Conservation (phyloP, 2,888 invertebrate genomes). For the Agonopterix alstromeriana region DNA sequence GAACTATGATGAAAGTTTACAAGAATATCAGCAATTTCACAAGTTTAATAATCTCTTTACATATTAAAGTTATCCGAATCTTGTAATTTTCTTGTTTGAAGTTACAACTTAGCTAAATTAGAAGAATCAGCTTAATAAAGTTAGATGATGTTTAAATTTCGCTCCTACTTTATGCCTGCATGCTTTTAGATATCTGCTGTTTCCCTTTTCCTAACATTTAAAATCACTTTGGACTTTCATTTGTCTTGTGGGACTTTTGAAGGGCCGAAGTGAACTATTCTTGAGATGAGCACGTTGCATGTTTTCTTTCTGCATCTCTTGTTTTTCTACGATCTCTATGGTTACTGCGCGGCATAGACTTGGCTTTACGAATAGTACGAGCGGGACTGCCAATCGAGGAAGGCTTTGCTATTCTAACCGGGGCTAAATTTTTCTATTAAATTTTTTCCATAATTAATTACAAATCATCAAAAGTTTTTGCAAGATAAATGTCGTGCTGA, state of each 20-base stretch:
- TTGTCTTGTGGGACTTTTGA: constrained; percentile 19
- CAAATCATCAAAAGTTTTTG: constrained; percentile 34
- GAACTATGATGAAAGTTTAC: constrained; percentile 4
- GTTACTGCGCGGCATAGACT: constrained; percentile 77
- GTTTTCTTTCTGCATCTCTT: constrained; percentile 62
- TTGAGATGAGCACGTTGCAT: constrained; percentile 63
- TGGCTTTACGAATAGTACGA: constrained; percentile 65
- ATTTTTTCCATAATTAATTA: constrained; percentile 6
- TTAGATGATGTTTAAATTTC: constrained; percentile 25
- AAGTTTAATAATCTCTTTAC: neutral
- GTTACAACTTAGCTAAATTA: constrained; percentile 15
- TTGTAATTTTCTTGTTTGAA: neutral
- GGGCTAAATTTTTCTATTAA: constrained; percentile 33
- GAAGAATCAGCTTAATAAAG: constrained; percentile 12
- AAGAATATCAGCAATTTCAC: constrained; percentile 3
- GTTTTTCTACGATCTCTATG: constrained; percentile 75
- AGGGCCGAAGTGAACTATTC: constrained; percentile 42
- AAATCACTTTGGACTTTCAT: constrained; percentile 45
- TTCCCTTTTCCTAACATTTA: constrained; percentile 40
- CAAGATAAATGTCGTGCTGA: constrained; percentile 63
- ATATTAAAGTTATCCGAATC: neutral
- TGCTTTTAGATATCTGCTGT: constrained; percentile 51
- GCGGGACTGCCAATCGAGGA: constrained; percentile 49
- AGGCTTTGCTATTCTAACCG: constrained; percentile 55
- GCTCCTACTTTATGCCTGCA: constrained; percentile 74